phyloP scores from a whole-genome alignment of 2,113 vertebrate genomes.

The Gallinago paraguaiae region DNA sequence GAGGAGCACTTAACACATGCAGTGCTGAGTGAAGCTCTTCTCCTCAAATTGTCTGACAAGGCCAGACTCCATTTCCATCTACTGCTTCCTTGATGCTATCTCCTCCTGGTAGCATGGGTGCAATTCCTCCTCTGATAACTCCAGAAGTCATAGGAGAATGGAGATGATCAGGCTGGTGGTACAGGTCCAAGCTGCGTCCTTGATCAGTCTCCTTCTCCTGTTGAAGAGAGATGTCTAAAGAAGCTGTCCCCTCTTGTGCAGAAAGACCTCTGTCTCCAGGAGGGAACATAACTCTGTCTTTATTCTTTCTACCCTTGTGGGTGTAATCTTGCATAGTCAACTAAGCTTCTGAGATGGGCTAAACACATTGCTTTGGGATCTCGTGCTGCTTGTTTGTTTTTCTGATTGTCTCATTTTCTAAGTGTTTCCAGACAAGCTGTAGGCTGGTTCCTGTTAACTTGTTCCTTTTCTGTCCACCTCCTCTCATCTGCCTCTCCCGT shows the following conservation, averaged over 20 bases:
- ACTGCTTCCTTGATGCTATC: accelerated
- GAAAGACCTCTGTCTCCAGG: neutral
- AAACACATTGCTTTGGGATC: neutral
- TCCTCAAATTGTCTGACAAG: neutral
- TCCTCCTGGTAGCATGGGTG: neutral
- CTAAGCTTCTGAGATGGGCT: neutral
- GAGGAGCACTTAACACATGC: neutral
- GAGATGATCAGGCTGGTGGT: neutral
- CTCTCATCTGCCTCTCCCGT: neutral
- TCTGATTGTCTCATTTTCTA: neutral
- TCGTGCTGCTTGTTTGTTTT: neutral
- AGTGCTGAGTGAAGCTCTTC: neutral
- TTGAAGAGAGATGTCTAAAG: neutral
- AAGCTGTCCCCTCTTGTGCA: neutral
- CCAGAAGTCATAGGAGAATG: neutral
- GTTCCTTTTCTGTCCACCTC: neutral
- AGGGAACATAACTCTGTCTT: neutral
- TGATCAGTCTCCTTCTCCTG: neutral
- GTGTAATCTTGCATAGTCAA: accelerated
- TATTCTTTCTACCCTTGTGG: neutral
- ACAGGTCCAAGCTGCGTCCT: neutral
- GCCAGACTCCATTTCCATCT: neutral
- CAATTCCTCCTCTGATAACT: neutral
- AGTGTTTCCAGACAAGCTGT: conserved; percentile 24
- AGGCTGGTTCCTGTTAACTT: neutral